These are phyloP conservation scores for Heliconius charithonia DNA, from an alignment of 2,888 invertebrate genomes.

Conservation along the genomic window DNA sequence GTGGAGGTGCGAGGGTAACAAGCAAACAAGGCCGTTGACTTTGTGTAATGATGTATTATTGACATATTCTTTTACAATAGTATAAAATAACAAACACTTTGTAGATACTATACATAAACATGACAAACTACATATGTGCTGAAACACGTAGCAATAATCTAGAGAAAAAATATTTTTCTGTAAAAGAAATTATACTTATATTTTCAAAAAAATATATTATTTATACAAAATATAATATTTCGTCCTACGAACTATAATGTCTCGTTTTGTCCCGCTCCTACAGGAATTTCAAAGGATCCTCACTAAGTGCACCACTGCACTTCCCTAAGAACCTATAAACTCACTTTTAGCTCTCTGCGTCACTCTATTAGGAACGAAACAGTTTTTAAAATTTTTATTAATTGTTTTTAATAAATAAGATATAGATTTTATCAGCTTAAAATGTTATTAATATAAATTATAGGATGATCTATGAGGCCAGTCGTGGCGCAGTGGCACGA, in stretches of 20 bases:
- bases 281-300: not conserved
- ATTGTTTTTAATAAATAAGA: too few relatives aligned
- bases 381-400: too few relatives aligned
- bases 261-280: not conserved
- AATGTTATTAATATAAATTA: too few relatives aligned
- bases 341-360: not conserved
- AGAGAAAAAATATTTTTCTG: not conserved
- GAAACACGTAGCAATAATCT: not conserved
- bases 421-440: too few relatives aligned
- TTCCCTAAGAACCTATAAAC: not conserved
- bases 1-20: not conserved
- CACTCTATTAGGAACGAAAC: too few relatives aligned
- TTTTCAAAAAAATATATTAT: not conserved
- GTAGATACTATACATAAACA: not conserved
- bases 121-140: not conserved
- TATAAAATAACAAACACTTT: not conserved
- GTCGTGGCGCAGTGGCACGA: too few relatives aligned
- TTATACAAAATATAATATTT: not conserved
- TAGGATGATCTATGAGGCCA: too few relatives aligned
- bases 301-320: not conserved
- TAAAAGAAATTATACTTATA: not conserved
- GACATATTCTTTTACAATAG: conserved; percentile 18
- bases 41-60: conserved; percentile 6
- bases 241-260: too few relatives aligned
- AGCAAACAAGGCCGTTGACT: conserved; percentile 15